Conservation (phyloP, 2,113 vertebrate genomes). For the Pygoscelis adeliae region DNA sequence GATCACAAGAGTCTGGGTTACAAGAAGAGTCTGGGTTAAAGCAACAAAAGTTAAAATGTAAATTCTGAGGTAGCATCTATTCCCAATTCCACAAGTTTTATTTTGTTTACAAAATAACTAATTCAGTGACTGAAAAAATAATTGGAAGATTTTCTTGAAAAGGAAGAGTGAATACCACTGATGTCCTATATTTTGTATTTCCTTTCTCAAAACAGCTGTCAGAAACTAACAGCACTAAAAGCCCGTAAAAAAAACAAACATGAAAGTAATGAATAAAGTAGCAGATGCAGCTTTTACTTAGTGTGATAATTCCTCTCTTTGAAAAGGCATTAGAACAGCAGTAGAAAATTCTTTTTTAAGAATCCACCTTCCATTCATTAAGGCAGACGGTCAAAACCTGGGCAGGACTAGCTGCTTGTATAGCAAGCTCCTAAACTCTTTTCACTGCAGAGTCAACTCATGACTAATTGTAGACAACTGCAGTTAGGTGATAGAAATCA, state of each 20-base stretch:
- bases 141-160: background rate
- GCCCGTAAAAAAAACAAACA: background rate
- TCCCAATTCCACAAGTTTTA: background rate
- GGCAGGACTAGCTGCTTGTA: background rate
- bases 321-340: background rate
- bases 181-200: background rate
- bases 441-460: background rate
- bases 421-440: background rate
- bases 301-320: background rate
- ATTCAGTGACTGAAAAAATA: background rate
- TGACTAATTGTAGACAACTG: background rate
- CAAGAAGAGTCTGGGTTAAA: background rate
- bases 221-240: background rate
- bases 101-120: background rate
- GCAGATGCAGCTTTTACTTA: background rate
- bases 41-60: background rate
- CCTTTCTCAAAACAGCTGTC: background rate
- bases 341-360: background rate
- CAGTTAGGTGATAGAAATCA: background rate
- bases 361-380: background rate
- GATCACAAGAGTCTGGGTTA: background rate
- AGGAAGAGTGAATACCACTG: background rate
- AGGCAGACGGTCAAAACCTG: background rate
- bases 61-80: background rate
- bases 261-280: background rate